Conservation (phyloP, 2,113 vertebrate genomes). For the Thinocorus orbignyianus region DNA sequence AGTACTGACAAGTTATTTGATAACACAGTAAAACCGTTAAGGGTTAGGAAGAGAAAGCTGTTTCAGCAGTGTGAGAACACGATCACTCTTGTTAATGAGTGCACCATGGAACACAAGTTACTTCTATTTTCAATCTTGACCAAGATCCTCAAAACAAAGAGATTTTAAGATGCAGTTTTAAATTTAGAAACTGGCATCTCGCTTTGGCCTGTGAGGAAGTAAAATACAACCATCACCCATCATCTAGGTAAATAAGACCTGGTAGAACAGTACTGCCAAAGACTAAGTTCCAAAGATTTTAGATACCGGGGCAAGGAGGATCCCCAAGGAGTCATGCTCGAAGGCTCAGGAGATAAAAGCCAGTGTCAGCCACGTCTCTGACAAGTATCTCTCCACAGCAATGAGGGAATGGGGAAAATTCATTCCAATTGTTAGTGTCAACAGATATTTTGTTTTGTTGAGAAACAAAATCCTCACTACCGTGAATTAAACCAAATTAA, state of each 20-base stretch:
- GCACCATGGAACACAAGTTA: background rate
- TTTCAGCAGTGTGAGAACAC: rapidly evolving
- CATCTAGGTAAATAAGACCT: background rate
- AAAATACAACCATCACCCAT: background rate
- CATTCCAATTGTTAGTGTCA: background rate
- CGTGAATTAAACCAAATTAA: background rate
- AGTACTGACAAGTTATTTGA: background rate
- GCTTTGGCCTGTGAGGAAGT: background rate
- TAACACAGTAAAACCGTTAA: background rate
- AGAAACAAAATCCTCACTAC: background rate
- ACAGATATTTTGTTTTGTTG: background rate
- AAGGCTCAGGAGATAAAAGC: background rate
- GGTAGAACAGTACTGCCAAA: background rate
- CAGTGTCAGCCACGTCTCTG: background rate
- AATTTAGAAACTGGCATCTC: background rate
- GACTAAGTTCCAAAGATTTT: background rate
- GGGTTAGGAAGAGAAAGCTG: background rate
- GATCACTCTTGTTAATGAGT: rapidly evolving
- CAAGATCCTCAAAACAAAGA: background rate
- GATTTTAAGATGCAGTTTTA: background rate
- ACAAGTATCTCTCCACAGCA: background rate
- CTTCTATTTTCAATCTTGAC: background rate
- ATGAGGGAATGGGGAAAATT: background rate
- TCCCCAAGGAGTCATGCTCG: background rate
- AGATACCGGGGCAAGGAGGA: background rate